Percentiles rank a stretch among this genome's conserved stretches.
These are phyloP conservation scores for Heterodera filipjevi DNA, from an alignment of 2,888 invertebrate species.

Conservation along the genomic window DNA sequence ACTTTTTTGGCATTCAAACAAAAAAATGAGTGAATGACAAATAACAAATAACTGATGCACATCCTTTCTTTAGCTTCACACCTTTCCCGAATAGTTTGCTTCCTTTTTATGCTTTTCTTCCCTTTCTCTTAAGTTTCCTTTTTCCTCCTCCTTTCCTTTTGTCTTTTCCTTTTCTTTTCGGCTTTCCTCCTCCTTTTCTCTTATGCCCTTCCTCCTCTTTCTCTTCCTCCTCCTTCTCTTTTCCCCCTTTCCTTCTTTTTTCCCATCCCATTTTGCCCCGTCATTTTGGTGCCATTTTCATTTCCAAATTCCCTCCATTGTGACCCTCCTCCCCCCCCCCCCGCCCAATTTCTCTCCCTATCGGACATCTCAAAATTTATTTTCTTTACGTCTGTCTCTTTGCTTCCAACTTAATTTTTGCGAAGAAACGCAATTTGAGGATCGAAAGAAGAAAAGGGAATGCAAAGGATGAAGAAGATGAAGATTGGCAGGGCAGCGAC, in stretches of 20 bases:
- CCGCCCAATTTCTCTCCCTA: neutral
- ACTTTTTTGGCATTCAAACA: neutral
- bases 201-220: neutral
- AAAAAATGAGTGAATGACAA: neutral
- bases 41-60: neutral
- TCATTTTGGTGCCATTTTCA: neutral
- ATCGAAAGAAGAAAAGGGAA: neutral
- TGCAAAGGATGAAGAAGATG: neutral
- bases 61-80: no score
- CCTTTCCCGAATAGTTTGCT: neutral
- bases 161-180: neutral
- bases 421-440: slow-evolving; percentile 14
- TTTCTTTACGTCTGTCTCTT: slow-evolving; percentile 9
- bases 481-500: slow-evolving; percentile 1
- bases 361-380: slow-evolving; percentile 16
- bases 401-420: slow-evolving; percentile 15
- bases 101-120: neutral
- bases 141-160: neutral
- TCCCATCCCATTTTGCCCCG: neutral
- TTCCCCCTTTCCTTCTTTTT: neutral
- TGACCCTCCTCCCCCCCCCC: neutral
- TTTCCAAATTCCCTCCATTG: neutral
- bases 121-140: no score
- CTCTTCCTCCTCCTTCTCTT: neutral
- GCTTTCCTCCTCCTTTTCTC: slow-evolving; percentile 14